These are phyloP conservation scores for Pseudomyrmex concolor DNA, from an alignment of 1,140 invertebrate species.

Conservation along the genomic window DNA sequence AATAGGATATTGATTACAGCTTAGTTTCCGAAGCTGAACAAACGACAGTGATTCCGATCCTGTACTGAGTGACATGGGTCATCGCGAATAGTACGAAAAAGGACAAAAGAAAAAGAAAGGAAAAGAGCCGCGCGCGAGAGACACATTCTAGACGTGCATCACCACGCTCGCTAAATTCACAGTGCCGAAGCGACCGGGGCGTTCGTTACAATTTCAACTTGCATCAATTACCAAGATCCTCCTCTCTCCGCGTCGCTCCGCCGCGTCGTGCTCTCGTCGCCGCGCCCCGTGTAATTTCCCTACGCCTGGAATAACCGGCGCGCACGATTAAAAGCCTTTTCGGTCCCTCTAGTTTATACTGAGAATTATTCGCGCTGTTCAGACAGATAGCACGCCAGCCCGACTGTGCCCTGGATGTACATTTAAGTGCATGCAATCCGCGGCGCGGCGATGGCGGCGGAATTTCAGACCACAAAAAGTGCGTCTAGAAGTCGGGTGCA, in stretches of 20 bases:
- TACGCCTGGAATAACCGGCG: conserved; percentile 55
- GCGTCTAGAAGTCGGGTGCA: conserved; percentile 2
- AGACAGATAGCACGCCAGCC: conserved; percentile 19
- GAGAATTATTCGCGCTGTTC: conserved; percentile 49
- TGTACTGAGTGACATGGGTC: conserved; percentile 25
- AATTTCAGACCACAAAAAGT: conserved; percentile 29
- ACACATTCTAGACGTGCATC: conserved; percentile 19
- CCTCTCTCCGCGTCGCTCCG: background rate
- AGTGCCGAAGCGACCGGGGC: conserved; percentile 19
- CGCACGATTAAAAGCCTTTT: conserved; percentile 57
- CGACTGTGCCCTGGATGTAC: conserved; percentile 25
- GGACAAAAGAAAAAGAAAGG: conserved; percentile 5
- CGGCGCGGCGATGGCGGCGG: background rate
- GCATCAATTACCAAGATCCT: conserved; percentile 63
- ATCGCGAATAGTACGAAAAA: conserved; percentile 31
- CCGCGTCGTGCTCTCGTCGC: background rate
- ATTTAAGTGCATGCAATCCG: conserved; percentile 43
- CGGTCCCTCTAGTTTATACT: conserved; percentile 49
- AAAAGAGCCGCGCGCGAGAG: conserved; percentile 30
- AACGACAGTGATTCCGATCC: conserved; percentile 22
- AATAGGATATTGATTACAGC: background rate
- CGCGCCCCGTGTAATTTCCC: conserved; percentile 27
- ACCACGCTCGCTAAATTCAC: conserved; percentile 51
- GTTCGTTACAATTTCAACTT: conserved; percentile 71
- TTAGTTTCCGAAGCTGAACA: background rate